phyloP scores from a whole-genome alignment of 2,888 invertebrate species.

The Sthenelais limicola region DNA sequence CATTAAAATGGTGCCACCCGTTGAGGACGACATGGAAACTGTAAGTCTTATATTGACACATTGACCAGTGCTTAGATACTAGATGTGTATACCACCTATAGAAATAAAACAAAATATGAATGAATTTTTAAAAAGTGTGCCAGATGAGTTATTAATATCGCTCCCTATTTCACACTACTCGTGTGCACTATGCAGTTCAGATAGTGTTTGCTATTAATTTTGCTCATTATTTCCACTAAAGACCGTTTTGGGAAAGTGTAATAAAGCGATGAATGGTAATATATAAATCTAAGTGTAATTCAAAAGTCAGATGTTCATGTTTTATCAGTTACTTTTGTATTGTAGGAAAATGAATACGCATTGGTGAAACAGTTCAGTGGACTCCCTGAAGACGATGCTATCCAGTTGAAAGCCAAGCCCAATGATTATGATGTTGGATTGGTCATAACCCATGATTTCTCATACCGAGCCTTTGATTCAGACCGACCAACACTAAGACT shows the following conservation, averaged over 20 bases:
- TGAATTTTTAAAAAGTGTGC: neutral
- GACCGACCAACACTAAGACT: constrained; percentile 73
- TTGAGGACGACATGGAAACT: constrained; percentile 31
- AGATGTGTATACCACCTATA: too few species aligned
- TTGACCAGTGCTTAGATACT: neutral
- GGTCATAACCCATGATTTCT: constrained; percentile 77
- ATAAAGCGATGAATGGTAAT: too few species aligned
- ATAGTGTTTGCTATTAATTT: neutral
- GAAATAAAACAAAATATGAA: too few species aligned
- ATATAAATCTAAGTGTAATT: too few species aligned
- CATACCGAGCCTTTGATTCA: constrained; percentile 44
- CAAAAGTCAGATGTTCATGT: too few species aligned
- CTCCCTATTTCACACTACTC: neutral
- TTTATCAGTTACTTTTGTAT: neutral
- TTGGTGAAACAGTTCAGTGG: constrained; percentile 76
- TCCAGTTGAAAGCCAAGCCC: constrained; percentile 74
- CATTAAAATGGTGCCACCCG: constrained; percentile 74
- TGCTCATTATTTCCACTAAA: too few species aligned
- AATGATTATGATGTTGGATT: constrained; percentile 80
- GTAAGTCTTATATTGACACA: neutral
- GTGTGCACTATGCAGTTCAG: neutral
- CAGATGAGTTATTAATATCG: neutral
- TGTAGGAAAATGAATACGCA: constrained; percentile 77
- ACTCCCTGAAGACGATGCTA: constrained; percentile 67
- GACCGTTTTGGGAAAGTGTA: too few species aligned